Base-by-base conservation (phyloP, 2,888 invertebrate genomes). In the Eueremaeus valkanovi region DNA sequence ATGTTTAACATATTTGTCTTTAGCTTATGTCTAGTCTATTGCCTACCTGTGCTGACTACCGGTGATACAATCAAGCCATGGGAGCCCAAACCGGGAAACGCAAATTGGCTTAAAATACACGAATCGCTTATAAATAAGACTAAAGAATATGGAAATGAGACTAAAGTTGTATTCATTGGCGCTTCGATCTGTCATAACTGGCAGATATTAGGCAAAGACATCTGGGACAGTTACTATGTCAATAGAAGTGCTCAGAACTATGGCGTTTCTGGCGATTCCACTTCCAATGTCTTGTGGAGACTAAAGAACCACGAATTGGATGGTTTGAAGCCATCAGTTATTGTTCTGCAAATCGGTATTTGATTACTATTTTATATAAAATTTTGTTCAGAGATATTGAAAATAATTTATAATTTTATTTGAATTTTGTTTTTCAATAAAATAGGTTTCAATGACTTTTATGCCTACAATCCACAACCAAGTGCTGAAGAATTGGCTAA, bases 211-310 rank as follows among this genome's bases (percentile, higher is more conserved):
- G 72, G 72, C 1, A 45, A 51, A n/a, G 13, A 49, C 21, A 5
- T 51, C 16, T 72, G 72, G 72, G 9, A 3, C 29, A 8, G 31
- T 8, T 36, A 72, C 24, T 72, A 72, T 42, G n/a, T 18, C 5
- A n/a, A 31, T 3, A 13, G 72, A 72, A 31, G 36, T 51, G 72
- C 72, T 2, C 31, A 55, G 29, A 95, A 95, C 84, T 92, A 93
- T 85, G 93, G 94, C 80, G 92, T 95, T 81, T 90, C 92, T 80
- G 90, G 89, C 78, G 95, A 95, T 84, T 88, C 89, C 82, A 91
- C 92, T 51, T 91, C 94, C 83, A 89, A 95, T 86, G 89, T 95
- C n/a, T 85, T 95, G 49, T 95, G 95, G 94, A 87, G 95, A 81
- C 88, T 95, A 63, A 87, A 88, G 82, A 92, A 95, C 85, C 95